Base-by-base conservation (phyloP, 2,113 vertebrate genomes). In the Oxyura jamaicensis region DNA sequence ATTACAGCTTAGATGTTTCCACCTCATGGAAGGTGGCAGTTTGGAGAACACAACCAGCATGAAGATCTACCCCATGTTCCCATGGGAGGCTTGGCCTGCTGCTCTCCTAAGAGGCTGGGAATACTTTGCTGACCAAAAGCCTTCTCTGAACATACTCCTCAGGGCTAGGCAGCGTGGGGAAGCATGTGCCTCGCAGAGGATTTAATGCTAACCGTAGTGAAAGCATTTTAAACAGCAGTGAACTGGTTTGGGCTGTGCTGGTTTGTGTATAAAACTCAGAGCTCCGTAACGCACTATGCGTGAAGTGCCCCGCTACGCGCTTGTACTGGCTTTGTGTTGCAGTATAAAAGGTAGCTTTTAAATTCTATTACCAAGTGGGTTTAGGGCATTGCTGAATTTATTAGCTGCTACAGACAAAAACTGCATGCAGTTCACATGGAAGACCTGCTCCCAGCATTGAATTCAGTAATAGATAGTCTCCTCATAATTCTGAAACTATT, bases 401-500 rank as follows among this genome's bases (percentile, higher is more conserved):
- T 94, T 86, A 93, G 39, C 72, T 95, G 69, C 90, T 84, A 53
- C 52, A 83, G 93, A 90, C 71, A 78, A 77, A 95, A 62, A 5
- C 39, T 53, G 21, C 39, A 12, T 48, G 39, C 35, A 79, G 21
- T 66, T 94, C 83, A 67, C 85, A 53, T 88, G 68, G 67, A 71
- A 93, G 52, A 90, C 63, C 33, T 91, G 23, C 26, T 33, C 59
- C 28, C 33, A 86, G 50, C 31, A 75, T 92, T 96, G 88, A 94
- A 90, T 90, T 77, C 92, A 67, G 50, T 83, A 78, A 59, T 90
- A 92, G 66, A 48, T 41, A 52, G 72, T 82, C 79, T 95, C 26
- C 33, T 93, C 29, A 33, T 90, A 78, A 65, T 90, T 91, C 73
- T 78, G 75, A 62, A 94, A 79, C 22, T 91, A 18, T 79, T 90